Evolutionary conservation across 2,113 vertebrate species (phyloP).

Genomic region (Todiramphus chloris): DNA sequence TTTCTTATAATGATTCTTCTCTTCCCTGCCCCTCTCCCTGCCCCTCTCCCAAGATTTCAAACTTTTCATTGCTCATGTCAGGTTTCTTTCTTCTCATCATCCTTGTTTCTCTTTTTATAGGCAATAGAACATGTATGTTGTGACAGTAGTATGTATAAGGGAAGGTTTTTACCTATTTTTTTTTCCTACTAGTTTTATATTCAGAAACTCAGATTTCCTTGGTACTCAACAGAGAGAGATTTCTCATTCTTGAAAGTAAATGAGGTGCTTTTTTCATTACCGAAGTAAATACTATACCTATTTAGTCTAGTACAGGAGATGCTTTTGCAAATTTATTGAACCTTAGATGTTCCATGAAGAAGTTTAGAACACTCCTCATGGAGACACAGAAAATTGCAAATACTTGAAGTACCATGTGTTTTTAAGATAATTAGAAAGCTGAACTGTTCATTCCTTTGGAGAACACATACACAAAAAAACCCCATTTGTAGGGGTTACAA

Average conservation of each 20-base stretch:
- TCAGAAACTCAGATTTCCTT: neutral
- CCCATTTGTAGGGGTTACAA: neutral
- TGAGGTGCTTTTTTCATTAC: neutral
- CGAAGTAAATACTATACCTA: neutral
- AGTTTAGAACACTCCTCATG: neutral
- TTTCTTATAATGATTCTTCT: neutral
- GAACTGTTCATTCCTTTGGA: neutral
- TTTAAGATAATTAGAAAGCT: neutral
- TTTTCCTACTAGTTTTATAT: neutral
- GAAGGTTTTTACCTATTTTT: neutral
- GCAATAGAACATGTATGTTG: neutral
- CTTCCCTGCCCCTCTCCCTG: neutral
- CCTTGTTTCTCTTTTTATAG: neutral
- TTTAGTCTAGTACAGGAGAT: neutral
- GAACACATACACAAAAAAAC: neutral
- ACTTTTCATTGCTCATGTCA: neutral
- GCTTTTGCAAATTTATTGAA: neutral
- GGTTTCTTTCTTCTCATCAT: neutral
- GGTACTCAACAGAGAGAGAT: neutral
- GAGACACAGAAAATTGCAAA: neutral
- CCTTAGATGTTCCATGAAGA: neutral
- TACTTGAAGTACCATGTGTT: neutral
- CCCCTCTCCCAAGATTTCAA: neutral
- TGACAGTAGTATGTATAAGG: neutral
- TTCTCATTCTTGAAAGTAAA: neutral